phyloP scores from a whole-genome alignment of 2,797 vertebrate genomes.

The Poeciliopsis gracilis region DNA sequence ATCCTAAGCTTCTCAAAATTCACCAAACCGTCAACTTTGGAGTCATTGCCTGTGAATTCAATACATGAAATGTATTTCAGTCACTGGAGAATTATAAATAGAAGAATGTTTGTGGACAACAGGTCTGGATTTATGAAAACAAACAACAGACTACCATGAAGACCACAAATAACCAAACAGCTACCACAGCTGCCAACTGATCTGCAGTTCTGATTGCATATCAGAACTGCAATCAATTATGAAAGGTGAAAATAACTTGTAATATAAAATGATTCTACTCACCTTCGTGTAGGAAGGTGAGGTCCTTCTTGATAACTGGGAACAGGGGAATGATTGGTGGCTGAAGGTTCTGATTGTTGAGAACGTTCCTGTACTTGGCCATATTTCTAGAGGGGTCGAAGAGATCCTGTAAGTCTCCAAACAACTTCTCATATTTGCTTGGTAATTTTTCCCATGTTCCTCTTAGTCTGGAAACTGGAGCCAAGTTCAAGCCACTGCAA shows the following conservation, averaged over 20 bases:
- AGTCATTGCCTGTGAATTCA: slow-evolving; percentile 89
- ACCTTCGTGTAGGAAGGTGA: slow-evolving; percentile 99
- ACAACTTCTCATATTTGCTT: slow-evolving; percentile 98
- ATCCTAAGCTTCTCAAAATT: slow-evolving; percentile 99
- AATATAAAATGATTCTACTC: slow-evolving; percentile 6
- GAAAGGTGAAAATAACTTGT: not conserved
- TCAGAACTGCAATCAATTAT: not conserved
- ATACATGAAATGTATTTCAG: not conserved
- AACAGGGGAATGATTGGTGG: slow-evolving; percentile 98
- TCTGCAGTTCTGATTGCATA: too few species aligned
- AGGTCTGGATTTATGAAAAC: not conserved
- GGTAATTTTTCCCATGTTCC: slow-evolving; percentile 98
- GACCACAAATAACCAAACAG: not conserved
- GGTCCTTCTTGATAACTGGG: slow-evolving; percentile 99
- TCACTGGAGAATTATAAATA: not conserved
- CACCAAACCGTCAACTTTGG: slow-evolving; percentile 96
- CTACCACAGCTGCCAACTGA: not conserved
- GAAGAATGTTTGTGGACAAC: not conserved
- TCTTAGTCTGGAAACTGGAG: slow-evolving; percentile 94
- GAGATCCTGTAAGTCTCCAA: slow-evolving; percentile 97
- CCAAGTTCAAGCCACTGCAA: slow-evolving; percentile 92
- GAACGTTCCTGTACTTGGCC: slow-evolving; percentile 98
- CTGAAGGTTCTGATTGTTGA: slow-evolving; percentile 98
- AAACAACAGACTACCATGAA: too few species aligned
- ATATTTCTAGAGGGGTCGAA: slow-evolving; percentile 99